Evolutionary conservation across 2,888 invertebrate species (phyloP).

Genomic region (Rhopalosiphum nymphaeae): DNA sequence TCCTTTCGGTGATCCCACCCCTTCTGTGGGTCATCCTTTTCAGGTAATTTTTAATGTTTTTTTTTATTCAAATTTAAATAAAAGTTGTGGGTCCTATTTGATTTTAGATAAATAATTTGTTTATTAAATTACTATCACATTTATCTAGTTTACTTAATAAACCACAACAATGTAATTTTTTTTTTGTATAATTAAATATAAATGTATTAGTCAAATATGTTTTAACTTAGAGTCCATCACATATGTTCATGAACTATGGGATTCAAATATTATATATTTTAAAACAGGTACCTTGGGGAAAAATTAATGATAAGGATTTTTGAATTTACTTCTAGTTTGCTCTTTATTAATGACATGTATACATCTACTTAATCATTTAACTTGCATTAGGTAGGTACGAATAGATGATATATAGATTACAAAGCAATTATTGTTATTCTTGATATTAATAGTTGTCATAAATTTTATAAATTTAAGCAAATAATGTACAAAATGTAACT

Average conservation of each 20-base stretch:
- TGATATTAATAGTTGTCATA: not conserved
- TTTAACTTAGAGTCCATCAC: not conserved
- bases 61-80: not conserved
- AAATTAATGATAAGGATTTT: not conserved
- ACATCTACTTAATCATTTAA: not conserved
- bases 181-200: not conserved
- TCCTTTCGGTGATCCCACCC: constrained; percentile 96
- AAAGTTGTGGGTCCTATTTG: not conserved
- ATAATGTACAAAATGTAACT: not conserved
- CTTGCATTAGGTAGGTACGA: not conserved
- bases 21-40: constrained; percentile 93
- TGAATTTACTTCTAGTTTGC: not conserved
- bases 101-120: not conserved
- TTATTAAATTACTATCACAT: not conserved
- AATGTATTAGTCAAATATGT: not conserved
- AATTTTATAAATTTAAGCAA: not conserved
- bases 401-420: not conserved
- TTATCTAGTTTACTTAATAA: not conserved
- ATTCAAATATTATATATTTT: not conserved
- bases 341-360: not conserved
- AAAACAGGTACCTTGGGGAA: not conserved
- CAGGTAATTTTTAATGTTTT: constrained; percentile 78
- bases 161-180: not conserved
- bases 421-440: not conserved
- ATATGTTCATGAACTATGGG: not conserved